Evolutionary conservation across 2,797 vertebrate genomes (phyloP).

Genomic region (Danio jaintianensis): DNA sequence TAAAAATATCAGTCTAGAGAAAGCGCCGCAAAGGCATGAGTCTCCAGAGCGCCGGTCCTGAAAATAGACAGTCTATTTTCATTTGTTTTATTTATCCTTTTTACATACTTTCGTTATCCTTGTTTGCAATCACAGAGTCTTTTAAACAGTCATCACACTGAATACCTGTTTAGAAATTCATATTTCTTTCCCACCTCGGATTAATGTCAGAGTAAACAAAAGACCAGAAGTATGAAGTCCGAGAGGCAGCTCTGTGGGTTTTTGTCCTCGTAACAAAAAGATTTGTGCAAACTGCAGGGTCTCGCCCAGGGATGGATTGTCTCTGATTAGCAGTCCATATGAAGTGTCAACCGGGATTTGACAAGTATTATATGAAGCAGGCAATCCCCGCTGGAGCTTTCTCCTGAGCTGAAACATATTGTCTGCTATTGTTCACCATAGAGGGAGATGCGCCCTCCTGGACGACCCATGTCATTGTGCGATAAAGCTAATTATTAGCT

Average conservation of each 20-base stretch:
- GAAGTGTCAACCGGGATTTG: constrained; percentile 82
- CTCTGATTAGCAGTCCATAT: constrained; percentile 78
- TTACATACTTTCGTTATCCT: constrained; percentile 8
- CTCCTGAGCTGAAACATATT: constrained; percentile 70
- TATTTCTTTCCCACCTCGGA: constrained; percentile 56
- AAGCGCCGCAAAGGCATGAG: constrained; percentile 8
- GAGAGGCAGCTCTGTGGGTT: constrained; percentile 71
- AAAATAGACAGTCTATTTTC: constrained; percentile 52
- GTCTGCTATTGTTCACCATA: constrained; percentile 75
- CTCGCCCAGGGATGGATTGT: constrained; percentile 71
- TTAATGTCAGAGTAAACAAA: constrained; percentile 74
- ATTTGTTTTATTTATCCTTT: constrained; percentile 46
- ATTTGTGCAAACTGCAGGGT: constrained; percentile 72
- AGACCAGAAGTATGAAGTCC: constrained; percentile 64
- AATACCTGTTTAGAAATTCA: constrained; percentile 65
- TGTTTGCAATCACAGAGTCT: constrained; percentile 21
- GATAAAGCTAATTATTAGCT: constrained; percentile 82
- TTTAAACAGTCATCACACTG: constrained; percentile 17
- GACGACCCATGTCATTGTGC: constrained; percentile 76
- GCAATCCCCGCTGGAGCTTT: constrained; percentile 69
- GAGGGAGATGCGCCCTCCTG: constrained; percentile 73
- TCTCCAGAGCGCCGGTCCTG: constrained; percentile 41
- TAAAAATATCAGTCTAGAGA: constrained; percentile 50
- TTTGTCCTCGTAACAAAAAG: constrained; percentile 67
- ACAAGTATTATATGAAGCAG: constrained; percentile 76